These are phyloP conservation scores for Apoderus coryli DNA, from an alignment of 2,888 invertebrate species.

Conservation along the genomic window DNA sequence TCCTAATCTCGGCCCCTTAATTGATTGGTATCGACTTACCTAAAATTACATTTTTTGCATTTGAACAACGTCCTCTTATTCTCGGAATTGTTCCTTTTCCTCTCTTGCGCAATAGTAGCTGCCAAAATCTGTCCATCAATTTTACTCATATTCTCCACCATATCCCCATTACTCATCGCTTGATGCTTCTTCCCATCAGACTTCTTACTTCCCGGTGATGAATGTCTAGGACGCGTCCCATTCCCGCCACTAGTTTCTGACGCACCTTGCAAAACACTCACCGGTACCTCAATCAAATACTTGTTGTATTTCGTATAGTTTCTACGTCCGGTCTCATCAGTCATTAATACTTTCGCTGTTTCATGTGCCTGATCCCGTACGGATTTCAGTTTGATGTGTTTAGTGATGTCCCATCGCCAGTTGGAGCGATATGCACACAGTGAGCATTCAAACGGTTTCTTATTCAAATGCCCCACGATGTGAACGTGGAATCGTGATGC, in stretches of 20 bases:
- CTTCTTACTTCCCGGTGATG: slow-evolving; percentile 16
- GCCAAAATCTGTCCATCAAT: slow-evolving; percentile 37
- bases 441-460: slow-evolving; percentile 91
- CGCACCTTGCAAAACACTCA: slow-evolving; percentile 26
- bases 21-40: slow-evolving; percentile 38
- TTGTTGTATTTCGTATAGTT: slow-evolving; percentile 90
- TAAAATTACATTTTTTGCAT: slow-evolving; percentile 81
- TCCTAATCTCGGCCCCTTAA: slow-evolving; percentile 3
- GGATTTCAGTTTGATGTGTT: slow-evolving; percentile 84
- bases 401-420: slow-evolving; percentile 94
- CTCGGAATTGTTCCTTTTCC: slow-evolving; percentile 34
- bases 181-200: slow-evolving; percentile 16
- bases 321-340: slow-evolving; percentile 78
- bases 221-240: slow-evolving; percentile 28
- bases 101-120: slow-evolving; percentile 26
- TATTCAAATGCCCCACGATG: slow-evolving; percentile 83
- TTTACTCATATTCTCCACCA: slow-evolving; percentile 43
- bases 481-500: slow-evolving; percentile 89
- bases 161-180: slow-evolving; percentile 23
- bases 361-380: slow-evolving; percentile 71
- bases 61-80: slow-evolving; percentile 70
- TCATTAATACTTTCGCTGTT: slow-evolving; percentile 72
- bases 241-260: slow-evolving; percentile 31
- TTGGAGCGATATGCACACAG: slow-evolving; percentile 87
- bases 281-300: slow-evolving; percentile 52